Base-by-base conservation (phyloP, 2,797 vertebrate species). In the Anisognathus igniventris region DNA sequence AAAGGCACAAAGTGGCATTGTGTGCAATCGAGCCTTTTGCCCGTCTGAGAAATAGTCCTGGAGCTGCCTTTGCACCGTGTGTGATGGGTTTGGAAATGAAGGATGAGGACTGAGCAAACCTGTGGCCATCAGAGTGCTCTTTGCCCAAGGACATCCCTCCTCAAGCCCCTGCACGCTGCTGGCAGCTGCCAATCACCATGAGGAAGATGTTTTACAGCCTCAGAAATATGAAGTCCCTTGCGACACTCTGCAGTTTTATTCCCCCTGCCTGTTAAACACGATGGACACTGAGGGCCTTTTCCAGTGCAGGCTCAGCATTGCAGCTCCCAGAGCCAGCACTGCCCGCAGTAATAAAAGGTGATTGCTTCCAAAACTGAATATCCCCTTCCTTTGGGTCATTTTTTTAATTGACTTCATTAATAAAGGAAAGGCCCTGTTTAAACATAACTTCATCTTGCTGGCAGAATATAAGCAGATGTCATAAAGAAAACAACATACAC, bases 121-220 rank as follows among this genome's bases (percentile, higher is more conserved):
- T 25, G 51, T 37, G 70, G 60, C 86, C 76, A 37, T 78, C 71
- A 22, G 70, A 31, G 42, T 10, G 27, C 73, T 80, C 83, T 64
- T 92, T 0, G 33, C 95, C 90, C 95, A 96, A 95, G 96, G 96
- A 81, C 94, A 96, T 92, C 92, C 76, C 80, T 90, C 77, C 88
- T 87, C 95, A 92, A 81, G 28, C 88, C 88, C 64, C 35, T 23
- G 12, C 71, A 31, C 0, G 9, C 71, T 1, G 7, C 92, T 91
- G 94, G 95, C 89, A 97, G 95, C 92, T 95, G 94, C 91, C 96
- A 95, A 14, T 96, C 96, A 96, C 35, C 1, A 4, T 0, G 1
- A 86, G 71, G 78, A 70, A 58, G 88, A 40, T 89, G 75, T 92
- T 96, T 96, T 87, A 95, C 0, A 0, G 73, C 3, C n/a, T 68